Evolutionary conservation across 2,113 vertebrate genomes (phyloP).

Genomic region (Edolisoma coerulescens): DNA sequence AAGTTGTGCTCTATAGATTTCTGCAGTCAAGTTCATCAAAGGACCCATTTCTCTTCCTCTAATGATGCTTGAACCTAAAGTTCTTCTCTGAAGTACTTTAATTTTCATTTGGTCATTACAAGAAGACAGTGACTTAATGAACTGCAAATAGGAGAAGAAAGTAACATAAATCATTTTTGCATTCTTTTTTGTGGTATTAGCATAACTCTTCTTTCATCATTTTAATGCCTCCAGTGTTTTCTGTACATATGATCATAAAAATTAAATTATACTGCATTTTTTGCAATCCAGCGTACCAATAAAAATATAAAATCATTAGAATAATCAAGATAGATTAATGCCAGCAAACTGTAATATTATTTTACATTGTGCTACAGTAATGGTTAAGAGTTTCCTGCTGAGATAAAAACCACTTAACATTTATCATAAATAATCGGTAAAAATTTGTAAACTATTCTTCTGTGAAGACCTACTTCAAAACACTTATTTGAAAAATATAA

Average conservation of each 20-base stretch:
- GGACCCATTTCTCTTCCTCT: slow-evolving; percentile 79
- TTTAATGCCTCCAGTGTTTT: slow-evolving; percentile 62
- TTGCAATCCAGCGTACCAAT: slow-evolving; percentile 44
- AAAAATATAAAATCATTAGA: slow-evolving; percentile 68
- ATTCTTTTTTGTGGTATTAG: slow-evolving; percentile 68
- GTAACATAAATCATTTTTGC: slow-evolving; percentile 84
- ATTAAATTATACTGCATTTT: slow-evolving; percentile 70
- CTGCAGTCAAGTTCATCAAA: slow-evolving; percentile 79
- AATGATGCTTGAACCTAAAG: slow-evolving; percentile 81
- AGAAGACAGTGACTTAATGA: slow-evolving; percentile 91
- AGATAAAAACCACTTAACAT: neutral
- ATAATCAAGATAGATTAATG: slow-evolving; percentile 70
- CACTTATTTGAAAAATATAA: slow-evolving; percentile 22
- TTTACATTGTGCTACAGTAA: slow-evolving; percentile 36
- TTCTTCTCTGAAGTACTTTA: slow-evolving; percentile 82
- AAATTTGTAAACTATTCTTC: neutral
- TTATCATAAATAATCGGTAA: slow-evolving; percentile 14
- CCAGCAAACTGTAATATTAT: slow-evolving; percentile 41
- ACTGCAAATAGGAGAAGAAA: slow-evolving; percentile 84
- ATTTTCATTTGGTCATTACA: slow-evolving; percentile 83
- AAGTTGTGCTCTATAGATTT: slow-evolving; percentile 80
- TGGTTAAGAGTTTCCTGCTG: slow-evolving; percentile 10
- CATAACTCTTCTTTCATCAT: slow-evolving; percentile 73
- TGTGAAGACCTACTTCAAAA: neutral
- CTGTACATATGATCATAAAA: slow-evolving; percentile 25